Conservation (phyloP, 2,888 invertebrate species). For the Agrotis puta region DNA sequence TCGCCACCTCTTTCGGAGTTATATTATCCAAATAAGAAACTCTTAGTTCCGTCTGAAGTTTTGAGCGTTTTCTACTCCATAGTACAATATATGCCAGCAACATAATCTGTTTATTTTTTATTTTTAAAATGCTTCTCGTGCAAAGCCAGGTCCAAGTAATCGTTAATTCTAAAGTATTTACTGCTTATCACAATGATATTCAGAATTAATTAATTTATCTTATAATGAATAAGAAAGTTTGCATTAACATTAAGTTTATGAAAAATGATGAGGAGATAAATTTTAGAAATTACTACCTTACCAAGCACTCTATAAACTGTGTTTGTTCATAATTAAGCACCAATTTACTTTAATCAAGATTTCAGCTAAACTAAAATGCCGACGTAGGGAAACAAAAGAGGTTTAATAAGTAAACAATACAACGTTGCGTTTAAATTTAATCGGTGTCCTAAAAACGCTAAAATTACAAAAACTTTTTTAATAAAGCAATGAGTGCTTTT, state of each 20-base stretch:
- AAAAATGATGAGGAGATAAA: background rate
- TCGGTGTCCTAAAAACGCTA: conserved; percentile 48
- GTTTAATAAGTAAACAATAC: conserved; percentile 30
- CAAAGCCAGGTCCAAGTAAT: no score
- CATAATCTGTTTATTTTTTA: no score
- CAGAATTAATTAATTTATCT: no score
- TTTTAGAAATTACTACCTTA: conserved; percentile 1
- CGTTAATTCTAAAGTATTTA: no score
- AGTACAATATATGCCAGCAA: no score
- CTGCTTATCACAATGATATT: background rate
- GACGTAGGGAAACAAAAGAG: conserved; percentile 35
- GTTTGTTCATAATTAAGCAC: conserved; percentile 32
- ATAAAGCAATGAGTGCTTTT: conserved; percentile 59
- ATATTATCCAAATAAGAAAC: no score
- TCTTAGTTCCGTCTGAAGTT: no score
- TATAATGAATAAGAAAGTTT: background rate
- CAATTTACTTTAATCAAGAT: conserved; percentile 13
- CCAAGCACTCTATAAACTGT: conserved; percentile 4
- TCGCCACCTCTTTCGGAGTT: no score
- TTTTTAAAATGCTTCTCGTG: no score
- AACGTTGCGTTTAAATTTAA: no score
- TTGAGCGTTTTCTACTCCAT: no score
- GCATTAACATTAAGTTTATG: background rate
- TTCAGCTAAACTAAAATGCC: conserved; percentile 13
- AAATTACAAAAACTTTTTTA: conserved; percentile 61